A percentile compares a stretch with the other conserved stretches of the same genome.
phyloP scores from a whole-genome alignment of 2,797 vertebrate genomes.

The Sebastes flavidus region DNA sequence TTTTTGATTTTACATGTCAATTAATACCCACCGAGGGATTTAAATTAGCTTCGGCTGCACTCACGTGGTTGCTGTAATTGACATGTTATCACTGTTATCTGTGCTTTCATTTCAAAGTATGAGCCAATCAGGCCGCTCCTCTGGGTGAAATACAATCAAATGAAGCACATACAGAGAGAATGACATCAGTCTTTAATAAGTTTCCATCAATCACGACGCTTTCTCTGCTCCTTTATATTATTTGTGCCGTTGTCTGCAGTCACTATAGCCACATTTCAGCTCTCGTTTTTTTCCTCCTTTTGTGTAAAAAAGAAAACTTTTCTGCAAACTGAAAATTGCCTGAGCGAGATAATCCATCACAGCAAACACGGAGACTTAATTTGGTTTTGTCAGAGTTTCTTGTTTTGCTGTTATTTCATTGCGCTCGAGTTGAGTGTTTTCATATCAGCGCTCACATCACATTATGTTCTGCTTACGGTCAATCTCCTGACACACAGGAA shows the following conservation, averaged over 20 bases:
- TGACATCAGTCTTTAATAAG: slow-evolving; percentile 24
- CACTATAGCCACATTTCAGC: slow-evolving; percentile 16
- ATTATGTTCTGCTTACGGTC: slow-evolving; percentile 64
- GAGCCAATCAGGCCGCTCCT: slow-evolving; percentile 41
- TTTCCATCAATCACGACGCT: slow-evolving; percentile 33
- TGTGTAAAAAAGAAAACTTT: slow-evolving; percentile 1
- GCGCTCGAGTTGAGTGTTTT: slow-evolving; percentile 60
- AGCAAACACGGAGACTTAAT: slow-evolving; percentile 69
- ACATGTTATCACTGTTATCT: slow-evolving; percentile 29
- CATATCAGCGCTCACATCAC: slow-evolving; percentile 67
- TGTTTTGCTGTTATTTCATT: slow-evolving; percentile 69
- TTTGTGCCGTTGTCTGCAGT: slow-evolving; percentile 34
- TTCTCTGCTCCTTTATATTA: neutral
- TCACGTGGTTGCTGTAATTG: slow-evolving; percentile 21
- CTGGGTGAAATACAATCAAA: slow-evolving; percentile 38
- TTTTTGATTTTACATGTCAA: slow-evolving; percentile 41
- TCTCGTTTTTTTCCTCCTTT: slow-evolving; percentile 19
- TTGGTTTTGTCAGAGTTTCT: slow-evolving; percentile 70
- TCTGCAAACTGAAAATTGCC: slow-evolving; percentile 54
- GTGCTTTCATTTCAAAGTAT: slow-evolving; percentile 22
- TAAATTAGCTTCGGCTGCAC: slow-evolving; percentile 24
- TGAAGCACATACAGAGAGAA: slow-evolving; percentile 8
- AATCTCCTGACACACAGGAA: slow-evolving; percentile 48
- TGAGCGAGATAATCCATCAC: slow-evolving; percentile 61
- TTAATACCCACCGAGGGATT: slow-evolving; percentile 38